Evolutionary conservation across 2,888 invertebrate genomes (phyloP), one percentile per base, ranked within the genome.

Genomic region (Idaea aversata): DNA sequence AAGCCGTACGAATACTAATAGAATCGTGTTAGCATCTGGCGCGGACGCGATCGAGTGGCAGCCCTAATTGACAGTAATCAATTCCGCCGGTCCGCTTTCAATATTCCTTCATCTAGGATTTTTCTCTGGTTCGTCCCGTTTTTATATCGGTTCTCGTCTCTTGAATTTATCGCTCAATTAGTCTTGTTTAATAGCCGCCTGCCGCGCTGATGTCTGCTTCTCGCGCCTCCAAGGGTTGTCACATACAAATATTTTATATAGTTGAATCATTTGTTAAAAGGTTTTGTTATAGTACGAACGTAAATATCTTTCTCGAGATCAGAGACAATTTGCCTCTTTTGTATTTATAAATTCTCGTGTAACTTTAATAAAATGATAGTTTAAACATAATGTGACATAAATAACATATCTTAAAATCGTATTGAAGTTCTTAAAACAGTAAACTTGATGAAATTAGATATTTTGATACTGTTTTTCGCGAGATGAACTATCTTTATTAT

Each of bases 151-250:
- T 84, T 86, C 89, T 85, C 88, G 88, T 87, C 90, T 88, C 85
- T 84, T 87, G 90, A 91, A 93, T 93, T 93, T 93, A 93, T 93
- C 92, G 93, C 93, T 93, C 93, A 93, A 93, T 93, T 93, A 93
- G 93, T 93, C 93, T 93, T 93, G 92, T 93, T 93, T 93, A 93
- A 93, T 93, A 93, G 93, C 91, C 86, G 91, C 91, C 91, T 88
- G 91, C 91, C 89, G 88, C 86, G 88, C 89, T 91, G 91, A 91
- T 93, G 93, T 92, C 93, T 92, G 89, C 91, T 88, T 88, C 90
- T 87, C 88, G 87, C 86, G 85, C 81, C 80, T 86, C 79, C 61
- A 75, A 93, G 92, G 93, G 93, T 70, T 92, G 90, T 63, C 87
- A 67, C 80, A 34, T 25, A 60, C 34, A 25, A 4, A 59, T 10